These are phyloP conservation scores for Dicrostonyx torquatus DNA, from an alignment of 2,797 vertebrate species.

Conservation along the genomic window DNA sequence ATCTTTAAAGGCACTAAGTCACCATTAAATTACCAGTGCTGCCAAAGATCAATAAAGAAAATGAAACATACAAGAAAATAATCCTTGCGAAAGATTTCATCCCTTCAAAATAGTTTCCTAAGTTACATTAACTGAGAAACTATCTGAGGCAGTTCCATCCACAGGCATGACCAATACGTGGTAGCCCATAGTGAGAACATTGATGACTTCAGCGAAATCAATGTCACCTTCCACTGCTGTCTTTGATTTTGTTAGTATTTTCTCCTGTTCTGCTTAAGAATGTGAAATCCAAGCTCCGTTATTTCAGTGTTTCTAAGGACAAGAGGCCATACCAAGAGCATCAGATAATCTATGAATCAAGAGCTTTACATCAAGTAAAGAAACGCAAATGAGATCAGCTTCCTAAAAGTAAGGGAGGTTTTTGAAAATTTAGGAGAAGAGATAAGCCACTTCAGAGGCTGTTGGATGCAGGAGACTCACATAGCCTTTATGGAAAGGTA, in stretches of 20 bases:
- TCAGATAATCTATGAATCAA: not conserved
- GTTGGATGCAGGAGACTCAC: not conserved
- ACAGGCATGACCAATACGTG: not conserved
- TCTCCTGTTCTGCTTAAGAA: not conserved
- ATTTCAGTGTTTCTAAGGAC: not conserved
- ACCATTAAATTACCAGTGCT: not conserved
- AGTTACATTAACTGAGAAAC: not conserved
- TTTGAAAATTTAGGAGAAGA: not conserved
- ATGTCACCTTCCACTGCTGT: not conserved
- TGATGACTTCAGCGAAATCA: not conserved
- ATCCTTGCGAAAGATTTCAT: not conserved
- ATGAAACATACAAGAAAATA: conserved; percentile 13
- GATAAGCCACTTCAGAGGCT: not conserved
- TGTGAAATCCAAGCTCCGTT: not conserved
- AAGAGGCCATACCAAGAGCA: not conserved
- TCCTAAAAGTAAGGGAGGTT: not conserved
- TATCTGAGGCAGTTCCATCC: not conserved
- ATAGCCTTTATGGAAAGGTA: not conserved
- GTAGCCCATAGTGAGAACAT: not conserved
- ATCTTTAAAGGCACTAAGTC: not conserved
- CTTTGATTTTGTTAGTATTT: not conserved
- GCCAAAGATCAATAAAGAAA: not conserved
- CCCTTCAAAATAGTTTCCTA: not conserved
- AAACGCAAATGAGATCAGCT: not conserved
- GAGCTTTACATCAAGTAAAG: not conserved